Conservation (phyloP, 2,888 invertebrate species). For the Watsonalla binaria region DNA sequence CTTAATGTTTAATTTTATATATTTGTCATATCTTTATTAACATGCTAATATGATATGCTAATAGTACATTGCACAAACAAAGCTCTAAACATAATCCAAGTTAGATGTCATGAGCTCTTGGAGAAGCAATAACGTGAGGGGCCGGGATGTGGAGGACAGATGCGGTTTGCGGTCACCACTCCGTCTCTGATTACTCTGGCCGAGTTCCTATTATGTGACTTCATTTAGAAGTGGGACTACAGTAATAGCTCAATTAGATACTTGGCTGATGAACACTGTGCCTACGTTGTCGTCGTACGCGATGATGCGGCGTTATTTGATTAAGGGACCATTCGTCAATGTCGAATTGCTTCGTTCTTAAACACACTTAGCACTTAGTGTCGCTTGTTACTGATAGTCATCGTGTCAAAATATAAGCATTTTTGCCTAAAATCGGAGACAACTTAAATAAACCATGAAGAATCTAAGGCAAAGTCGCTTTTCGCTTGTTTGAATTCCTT, state of each 20-base stretch:
- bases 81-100: constrained; percentile 1
- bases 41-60: neutral
- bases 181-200: constrained; percentile 41
- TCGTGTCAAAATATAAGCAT: neutral
- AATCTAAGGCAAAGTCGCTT: no score
- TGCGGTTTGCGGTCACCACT: constrained; percentile 45
- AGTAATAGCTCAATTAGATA: constrained; percentile 26
- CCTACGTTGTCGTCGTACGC: constrained; percentile 1
- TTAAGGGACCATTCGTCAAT: neutral
- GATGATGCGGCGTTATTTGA: neutral
- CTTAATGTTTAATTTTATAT: no score
- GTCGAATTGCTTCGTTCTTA: neutral
- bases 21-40: neutral
- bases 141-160: constrained; percentile 25
- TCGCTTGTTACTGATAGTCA: neutral
- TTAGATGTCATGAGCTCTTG: constrained; percentile 11
- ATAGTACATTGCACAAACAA: neutral
- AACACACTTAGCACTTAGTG: no score
- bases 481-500: no score
- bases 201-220: constrained; percentile 33
- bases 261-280: constrained; percentile 9
- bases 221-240: constrained; percentile 21
- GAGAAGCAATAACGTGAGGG: constrained; percentile 31
- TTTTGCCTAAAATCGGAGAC: neutral
- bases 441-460: no score